phyloP scores from a whole-genome alignment of 2,113 vertebrate species.

The Hydrochoerus hydrochaeris region DNA sequence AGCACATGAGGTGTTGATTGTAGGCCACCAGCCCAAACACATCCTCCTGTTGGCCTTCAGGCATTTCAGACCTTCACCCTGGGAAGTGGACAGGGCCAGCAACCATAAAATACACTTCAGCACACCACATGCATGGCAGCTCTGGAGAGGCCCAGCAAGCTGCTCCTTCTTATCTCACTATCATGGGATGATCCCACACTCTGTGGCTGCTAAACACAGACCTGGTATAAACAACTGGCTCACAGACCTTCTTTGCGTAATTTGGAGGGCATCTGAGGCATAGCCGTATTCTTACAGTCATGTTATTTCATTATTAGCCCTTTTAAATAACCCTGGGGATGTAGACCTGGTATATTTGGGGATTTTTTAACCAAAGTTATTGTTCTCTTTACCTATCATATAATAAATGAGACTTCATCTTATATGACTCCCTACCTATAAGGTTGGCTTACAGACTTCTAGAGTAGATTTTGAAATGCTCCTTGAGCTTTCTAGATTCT shows the following conservation, averaged over 20 bases:
- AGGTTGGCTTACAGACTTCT: background rate
- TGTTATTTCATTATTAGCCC: background rate
- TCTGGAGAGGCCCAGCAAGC: background rate
- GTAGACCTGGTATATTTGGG: background rate
- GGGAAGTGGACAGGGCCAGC: background rate
- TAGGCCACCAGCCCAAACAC: background rate
- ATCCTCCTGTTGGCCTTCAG: background rate
- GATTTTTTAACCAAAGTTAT: background rate
- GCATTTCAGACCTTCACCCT: background rate
- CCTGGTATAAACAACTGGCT: background rate
- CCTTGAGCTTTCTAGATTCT: background rate
- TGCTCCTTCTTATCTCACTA: background rate
- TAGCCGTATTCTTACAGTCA: background rate
- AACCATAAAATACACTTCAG: background rate
- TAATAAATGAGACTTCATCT: background rate
- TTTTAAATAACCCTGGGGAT: background rate
- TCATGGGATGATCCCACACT: background rate
- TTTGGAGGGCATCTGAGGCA: slow-evolving; percentile 4
- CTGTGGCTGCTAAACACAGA: background rate
- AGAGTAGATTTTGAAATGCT: slow-evolving; percentile 27
- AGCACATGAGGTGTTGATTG: background rate
- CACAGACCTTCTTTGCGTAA: slow-evolving; percentile 13
- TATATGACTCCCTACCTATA: background rate
- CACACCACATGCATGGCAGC: accelerated
- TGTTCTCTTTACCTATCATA: background rate